Evolutionary conservation across 1,140 invertebrate genomes (phyloP), one percentile per base, ranked within the genome.

Genomic region (Oncopeltus fasciatus): DNA sequence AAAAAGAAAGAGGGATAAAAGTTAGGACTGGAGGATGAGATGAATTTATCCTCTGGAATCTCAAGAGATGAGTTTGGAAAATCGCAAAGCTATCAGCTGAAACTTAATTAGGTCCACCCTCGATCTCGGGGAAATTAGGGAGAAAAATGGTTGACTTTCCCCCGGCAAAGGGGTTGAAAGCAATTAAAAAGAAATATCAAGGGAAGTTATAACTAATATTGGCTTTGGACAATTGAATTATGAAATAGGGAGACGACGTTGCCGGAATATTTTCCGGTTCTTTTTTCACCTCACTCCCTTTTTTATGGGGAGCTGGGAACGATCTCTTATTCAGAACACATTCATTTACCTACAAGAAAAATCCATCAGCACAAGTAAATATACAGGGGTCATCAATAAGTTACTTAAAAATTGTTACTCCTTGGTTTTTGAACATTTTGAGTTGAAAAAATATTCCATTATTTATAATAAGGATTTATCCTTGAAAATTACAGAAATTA

Each of bases 221-320:
- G 53, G 53, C 53, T 57, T 57, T 57, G 53, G 27, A 33, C 27
- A 57, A 57, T 57, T 57, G 53, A 57, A 57, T 57, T 57, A 57
- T 49, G 47, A 49, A 57, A 57, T 31, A 33, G 53, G 53, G 27
- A 31, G 27, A 27, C 8, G 27, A 57, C 27, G 27, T 14, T 14
- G 11, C 29, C 29, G 27, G 53, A 57, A 57, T 57, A 57, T 28
- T 57, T 57, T 57, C 27, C 27, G 16, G 53, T 1, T 57, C 24
- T 53, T 57, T 57, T 57, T 24, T 27, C 29, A 18, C 29, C 16
- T 5, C 47, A 20, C 47, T 18, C 47, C 21, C 47, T 5, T 9
- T 9, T n/a, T n/a, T 49, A 20, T 8, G 31, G 31, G 31, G 5
- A 38, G 31, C 31, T 8, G 31, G 31, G 31, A 38, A 8, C 31